Percentiles rank a stretch among this genome's conserved stretches.
Conservation (phyloP, 2,113 vertebrate species). For the Axis porcinus region DNA sequence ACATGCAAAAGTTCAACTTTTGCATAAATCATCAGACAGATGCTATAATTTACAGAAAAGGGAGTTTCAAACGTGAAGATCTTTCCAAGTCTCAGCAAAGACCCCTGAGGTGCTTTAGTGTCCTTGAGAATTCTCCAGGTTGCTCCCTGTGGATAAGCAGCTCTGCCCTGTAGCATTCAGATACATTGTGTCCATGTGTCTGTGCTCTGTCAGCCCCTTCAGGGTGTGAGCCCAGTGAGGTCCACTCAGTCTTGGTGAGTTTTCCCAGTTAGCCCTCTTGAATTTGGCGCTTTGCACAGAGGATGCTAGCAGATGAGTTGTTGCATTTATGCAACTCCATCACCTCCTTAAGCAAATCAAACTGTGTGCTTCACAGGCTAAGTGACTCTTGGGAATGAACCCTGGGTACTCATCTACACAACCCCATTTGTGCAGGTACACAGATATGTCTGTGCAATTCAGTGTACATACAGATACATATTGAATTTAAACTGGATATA, state of each 20-base stretch:
- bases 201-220: not conserved
- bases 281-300: not conserved
- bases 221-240: not conserved
- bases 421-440: not conserved
- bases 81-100: not conserved
- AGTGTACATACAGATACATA: not conserved
- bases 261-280: not conserved
- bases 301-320: not conserved
- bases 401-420: not conserved
- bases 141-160: not conserved
- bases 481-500: not conserved
- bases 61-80: not conserved
- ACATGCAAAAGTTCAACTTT: not conserved
- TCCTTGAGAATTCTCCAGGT: not conserved
- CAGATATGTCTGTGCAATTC: not conserved
- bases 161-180: not conserved
- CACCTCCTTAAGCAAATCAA: not conserved
- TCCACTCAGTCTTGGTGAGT: not conserved
- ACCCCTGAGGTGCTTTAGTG: not conserved
- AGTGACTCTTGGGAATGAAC: not conserved
- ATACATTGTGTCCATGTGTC: not conserved
- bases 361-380: not conserved
- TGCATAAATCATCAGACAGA: not conserved
- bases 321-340: not conserved
- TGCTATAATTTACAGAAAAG: not conserved